Conservation (phyloP, 2,797 vertebrate species). For the Sphenodon punctatus region DNA sequence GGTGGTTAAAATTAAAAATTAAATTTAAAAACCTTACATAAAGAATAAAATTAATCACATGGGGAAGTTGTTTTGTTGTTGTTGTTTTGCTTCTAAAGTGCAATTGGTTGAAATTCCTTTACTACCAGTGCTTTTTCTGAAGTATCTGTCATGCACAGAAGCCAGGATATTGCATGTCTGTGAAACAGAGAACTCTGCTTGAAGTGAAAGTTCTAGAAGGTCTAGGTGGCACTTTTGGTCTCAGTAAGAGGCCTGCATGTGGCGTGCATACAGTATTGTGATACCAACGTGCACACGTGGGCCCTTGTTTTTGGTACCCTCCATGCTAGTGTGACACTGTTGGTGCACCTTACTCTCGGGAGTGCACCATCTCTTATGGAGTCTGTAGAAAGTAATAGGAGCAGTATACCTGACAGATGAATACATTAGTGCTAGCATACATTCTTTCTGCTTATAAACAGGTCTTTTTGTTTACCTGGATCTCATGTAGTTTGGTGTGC, state of each 20-base stretch:
- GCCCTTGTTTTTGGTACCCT: neutral
- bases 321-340: neutral
- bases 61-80: too few species aligned
- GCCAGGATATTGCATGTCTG: too few species aligned
- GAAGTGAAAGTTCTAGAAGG: neutral
- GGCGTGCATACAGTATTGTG: neutral
- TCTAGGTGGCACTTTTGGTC: neutral
- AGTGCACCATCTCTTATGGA: neutral
- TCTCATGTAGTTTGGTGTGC: neutral
- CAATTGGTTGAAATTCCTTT: neutral
- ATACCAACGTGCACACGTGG: neutral
- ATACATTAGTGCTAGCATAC: neutral
- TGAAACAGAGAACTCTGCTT: neutral
- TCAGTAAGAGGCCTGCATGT: neutral
- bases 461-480: neutral
- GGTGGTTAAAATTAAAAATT: too few species aligned
- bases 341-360: neutral
- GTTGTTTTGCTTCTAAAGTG: too few species aligned
- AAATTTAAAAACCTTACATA: neutral
- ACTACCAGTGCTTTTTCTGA: neutral
- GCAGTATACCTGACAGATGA: neutral
- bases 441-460: neutral
- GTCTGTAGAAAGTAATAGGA: neutral
- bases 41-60: neutral
- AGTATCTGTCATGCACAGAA: too few species aligned